These are phyloP conservation scores for Ectropis grisescens DNA, from an alignment of 1,140 invertebrate genomes.

Conservation along the genomic window DNA sequence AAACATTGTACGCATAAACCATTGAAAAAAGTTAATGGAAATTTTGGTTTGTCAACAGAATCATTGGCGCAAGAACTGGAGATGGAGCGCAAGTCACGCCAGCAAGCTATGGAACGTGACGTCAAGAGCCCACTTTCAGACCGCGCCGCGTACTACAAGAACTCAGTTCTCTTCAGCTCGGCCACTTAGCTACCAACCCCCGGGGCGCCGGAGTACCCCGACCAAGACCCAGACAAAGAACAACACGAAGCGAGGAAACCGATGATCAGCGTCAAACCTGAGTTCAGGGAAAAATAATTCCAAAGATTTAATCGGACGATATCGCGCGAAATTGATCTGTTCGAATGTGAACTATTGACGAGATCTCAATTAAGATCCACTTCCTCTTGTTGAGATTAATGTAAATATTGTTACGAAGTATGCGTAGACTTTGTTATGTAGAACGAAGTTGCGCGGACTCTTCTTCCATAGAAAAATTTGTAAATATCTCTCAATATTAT, in stretches of 20 bases:
- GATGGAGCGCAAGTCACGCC: conserved; percentile 85
- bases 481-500: conserved; percentile 57
- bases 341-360: conserved; percentile 6
- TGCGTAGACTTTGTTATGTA: conserved; percentile 40
- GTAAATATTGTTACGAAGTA: conserved; percentile 64
- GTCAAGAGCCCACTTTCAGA: conserved; percentile 88
- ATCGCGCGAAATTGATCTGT: no score
- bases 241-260: conserved; percentile 57
- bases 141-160: conserved; percentile 85
- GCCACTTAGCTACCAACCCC: conserved; percentile 79
- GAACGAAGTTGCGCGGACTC: conserved; percentile 40
- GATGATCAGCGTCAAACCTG: conserved; percentile 68
- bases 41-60: conserved; percentile 72
- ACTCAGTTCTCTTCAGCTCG: conserved; percentile 86
- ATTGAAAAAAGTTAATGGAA: no score
- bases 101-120: conserved; percentile 83
- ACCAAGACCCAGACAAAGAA: conserved; percentile 36
- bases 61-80: conserved; percentile 87
- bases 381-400: conserved; percentile 46
- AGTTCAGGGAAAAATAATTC: conserved; percentile 61
- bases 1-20: no score
- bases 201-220: conserved; percentile 56
- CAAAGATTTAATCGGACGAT: conserved; percentile 23
- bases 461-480: conserved; percentile 69
- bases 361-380: conserved; percentile 52